Evolutionary conservation across 2,888 invertebrate genomes (phyloP), one percentile per base, ranked within the genome.

Genomic region (Idaea biselata): DNA sequence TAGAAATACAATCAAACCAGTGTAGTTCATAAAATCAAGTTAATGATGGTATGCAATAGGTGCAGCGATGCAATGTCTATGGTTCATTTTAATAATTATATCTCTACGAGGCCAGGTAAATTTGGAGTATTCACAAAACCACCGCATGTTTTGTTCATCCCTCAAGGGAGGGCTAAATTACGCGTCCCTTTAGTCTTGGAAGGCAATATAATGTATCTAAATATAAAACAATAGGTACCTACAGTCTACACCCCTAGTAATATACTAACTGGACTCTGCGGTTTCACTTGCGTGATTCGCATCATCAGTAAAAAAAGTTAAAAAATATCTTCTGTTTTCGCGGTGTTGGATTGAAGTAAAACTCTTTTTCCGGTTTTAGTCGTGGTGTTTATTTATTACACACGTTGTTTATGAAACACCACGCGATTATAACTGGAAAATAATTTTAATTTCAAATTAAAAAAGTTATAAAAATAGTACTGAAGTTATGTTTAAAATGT

Each of bases 151-250:
- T 73, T 72, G 72, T 71, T 62, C 71, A 67, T 70, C 72, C 76
- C 83, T 76, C 72, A 63, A 70, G 77, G 79, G 76, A 73, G 70
- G 75, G 70, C 78, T 81, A 77, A 84, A 83, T 83, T 79, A 82
- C 80, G 73, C 63, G 73, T 69, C 75, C 81, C 80, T 82, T 81
- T 76, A 78, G 77, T 78, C 81, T 83, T 80, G 68, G 69, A 75
- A 74, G 73, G 73, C 75, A 76, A 79, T 82, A 82, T 82, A 44
- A 44, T 44, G 14, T 44, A 44, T 44, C 44, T 44, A 84, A 82
- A 81, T 85, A 83, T 80, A 83, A 81, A 86, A 85, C 84, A 83
- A 84, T 84, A 78, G 5, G 44, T 44, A 44, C 44, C 11, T 44
- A 44, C 14, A 44, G 44, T 8, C 44, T 44, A 44, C 11, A 44